Evolutionary conservation across 2,797 vertebrate genomes (phyloP), one percentile per base, ranked within the genome.

Genomic region (Onychomys torridus): DNA sequence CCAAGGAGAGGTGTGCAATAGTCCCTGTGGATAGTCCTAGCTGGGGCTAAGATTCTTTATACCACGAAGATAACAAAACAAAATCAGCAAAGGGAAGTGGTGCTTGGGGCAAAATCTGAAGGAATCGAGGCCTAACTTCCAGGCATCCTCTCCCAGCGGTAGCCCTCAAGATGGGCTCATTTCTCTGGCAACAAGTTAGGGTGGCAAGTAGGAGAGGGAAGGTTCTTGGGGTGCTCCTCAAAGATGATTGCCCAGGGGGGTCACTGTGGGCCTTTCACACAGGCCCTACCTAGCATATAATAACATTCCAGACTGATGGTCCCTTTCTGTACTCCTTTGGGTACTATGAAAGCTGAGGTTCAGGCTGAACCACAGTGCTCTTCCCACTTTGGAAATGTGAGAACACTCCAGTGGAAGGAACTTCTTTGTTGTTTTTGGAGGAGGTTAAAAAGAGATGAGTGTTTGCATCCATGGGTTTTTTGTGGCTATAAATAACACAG

Each of bases 51-150:
- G 52, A 73, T 84, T 89, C 75, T 71, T 93, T 46, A 94, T 0
- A 89, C 29, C 9, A 34, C 6, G 55, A 89, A 21, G 14, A 84
- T 77, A 82, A 82, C 27, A 85, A 67, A 95, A n/a, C 9, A 77
- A 86, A 78, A 63, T 91, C 84, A 84, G 75, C 43, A 88, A 84
- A 81, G 27, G 37, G 69, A 94, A 93, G 29, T 13, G 25, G 27
- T 57, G 19, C 16, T 10, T 40, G n/a, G 9, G 37, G 10, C 5
- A 4, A 43, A 75, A 40, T 43, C 27, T 3, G 6, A 52, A 77
- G 73, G 81, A 95, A 84, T 84, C 0, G 1, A 88, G 40, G 65
- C 71, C 17, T 37, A 46, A 61, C 11, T 55, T 92, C 19, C 5
- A 34, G 84, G 83, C 84, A 49, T 32, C 23, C 12, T 61, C 67